A percentile compares a stretch with the other conserved stretches of the same genome.
Evolutionary conservation across 2,888 invertebrate species (phyloP).

Genomic region (Strigamia maritima): DNA sequence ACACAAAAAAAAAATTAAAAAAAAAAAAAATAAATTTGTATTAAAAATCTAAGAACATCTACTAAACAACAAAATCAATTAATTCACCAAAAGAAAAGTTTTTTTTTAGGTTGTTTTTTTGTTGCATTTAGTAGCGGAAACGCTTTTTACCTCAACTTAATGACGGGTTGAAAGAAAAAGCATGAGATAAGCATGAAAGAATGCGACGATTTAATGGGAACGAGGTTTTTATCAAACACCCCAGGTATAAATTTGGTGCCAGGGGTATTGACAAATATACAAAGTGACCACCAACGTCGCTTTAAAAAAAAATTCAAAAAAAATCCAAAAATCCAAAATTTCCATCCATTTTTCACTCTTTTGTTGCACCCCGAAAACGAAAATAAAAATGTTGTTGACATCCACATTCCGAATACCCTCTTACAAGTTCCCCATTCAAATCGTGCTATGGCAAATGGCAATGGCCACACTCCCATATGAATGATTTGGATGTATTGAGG

Average conservation of each 20-base stretch:
- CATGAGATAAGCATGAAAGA: neutral
- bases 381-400: neutral
- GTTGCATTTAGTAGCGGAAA: neutral
- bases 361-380: neutral
- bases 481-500: neutral
- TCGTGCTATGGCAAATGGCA: too few relatives aligned
- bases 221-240: conserved; percentile 11
- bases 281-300: neutral
- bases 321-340: too few relatives aligned
- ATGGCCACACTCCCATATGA: neutral
- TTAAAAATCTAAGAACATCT: too few relatives aligned
- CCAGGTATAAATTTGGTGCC: neutral
- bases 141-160: neutral
- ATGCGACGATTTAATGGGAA: neutral
- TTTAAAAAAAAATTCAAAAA: neutral
- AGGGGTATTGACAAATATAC: neutral
- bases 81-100: neutral
- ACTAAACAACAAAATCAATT: too few relatives aligned
- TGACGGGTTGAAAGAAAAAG: neutral
- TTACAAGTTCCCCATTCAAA: too few relatives aligned
- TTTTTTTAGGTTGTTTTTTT: neutral
- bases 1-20: too few relatives aligned
- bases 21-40: too few relatives aligned
- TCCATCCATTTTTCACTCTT: neutral
- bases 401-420: neutral